These are phyloP conservation scores for Bombyx mori DNA, from an alignment of 1,140 invertebrate genomes.

Conservation along the genomic window DNA sequence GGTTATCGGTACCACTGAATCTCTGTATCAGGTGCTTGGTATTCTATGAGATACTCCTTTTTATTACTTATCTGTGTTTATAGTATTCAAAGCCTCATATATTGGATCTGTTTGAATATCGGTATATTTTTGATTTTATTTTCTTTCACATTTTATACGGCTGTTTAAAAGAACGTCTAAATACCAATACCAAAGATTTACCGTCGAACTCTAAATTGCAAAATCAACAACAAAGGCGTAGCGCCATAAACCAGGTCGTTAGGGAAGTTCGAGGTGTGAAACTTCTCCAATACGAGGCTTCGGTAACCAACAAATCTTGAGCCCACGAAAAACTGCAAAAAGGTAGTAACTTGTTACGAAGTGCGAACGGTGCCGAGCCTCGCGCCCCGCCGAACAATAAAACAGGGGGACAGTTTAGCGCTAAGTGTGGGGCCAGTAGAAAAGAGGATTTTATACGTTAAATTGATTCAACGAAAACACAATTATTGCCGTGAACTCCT, in stretches of 20 bases:
- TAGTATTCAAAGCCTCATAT: background rate
- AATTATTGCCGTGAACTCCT: too few species aligned
- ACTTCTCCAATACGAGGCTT: slow-evolving; percentile 19
- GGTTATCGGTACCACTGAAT: too few species aligned
- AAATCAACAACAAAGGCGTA: background rate
- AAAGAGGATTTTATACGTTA: background rate
- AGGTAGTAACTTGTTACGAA: slow-evolving; percentile 29
- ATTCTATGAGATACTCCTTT: background rate
- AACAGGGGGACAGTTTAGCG: slow-evolving; percentile 43
- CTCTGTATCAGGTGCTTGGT: background rate
- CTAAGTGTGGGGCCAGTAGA: slow-evolving; percentile 23
- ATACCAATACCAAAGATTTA: background rate
- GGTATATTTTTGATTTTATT: too few species aligned
- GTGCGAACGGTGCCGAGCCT: slow-evolving; percentile 30
- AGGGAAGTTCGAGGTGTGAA: slow-evolving; percentile 5
- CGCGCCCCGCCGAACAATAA: slow-evolving; percentile 42
- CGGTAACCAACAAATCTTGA: slow-evolving; percentile 19
- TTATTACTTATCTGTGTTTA: background rate
- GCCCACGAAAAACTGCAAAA: slow-evolving; percentile 25
- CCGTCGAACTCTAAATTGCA: background rate
- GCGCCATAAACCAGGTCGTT: background rate
- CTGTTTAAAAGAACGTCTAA: background rate
- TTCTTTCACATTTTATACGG: too few species aligned
- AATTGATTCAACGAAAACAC: too few species aligned
- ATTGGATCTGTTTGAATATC: background rate